A percentile compares a stretch with the other conserved stretches of the same genome.
Evolutionary conservation across 2,797 vertebrate species (phyloP).

Genomic region (Sciurus vulgaris): DNA sequence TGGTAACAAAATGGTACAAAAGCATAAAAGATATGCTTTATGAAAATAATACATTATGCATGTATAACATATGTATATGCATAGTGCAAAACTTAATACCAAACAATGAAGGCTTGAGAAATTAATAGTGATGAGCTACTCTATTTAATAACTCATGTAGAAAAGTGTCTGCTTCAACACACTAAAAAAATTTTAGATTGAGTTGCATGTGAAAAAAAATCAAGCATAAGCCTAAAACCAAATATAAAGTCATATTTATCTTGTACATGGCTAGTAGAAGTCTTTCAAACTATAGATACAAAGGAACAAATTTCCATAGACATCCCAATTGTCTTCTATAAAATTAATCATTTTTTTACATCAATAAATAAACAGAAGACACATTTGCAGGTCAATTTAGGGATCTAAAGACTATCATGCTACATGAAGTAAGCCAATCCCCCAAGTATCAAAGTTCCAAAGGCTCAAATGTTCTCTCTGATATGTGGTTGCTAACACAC

Average conservation of each 20-base stretch:
- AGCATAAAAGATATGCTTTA: background rate
- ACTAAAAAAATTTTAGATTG: background rate
- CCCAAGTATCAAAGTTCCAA: too few species aligned
- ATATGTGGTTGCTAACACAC: too few species aligned
- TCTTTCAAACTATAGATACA: background rate
- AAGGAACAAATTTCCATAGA: background rate
- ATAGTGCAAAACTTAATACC: background rate
- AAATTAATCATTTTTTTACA: background rate
- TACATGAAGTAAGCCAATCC: too few species aligned
- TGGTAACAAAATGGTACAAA: background rate
- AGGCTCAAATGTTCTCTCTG: too few species aligned
- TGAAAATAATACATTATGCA: background rate
- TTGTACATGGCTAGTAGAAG: background rate
- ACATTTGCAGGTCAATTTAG: background rate
- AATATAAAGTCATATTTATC: background rate
- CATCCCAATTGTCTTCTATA: background rate
- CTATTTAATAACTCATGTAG: background rate
- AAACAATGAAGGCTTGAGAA: background rate
- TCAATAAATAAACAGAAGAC: background rate
- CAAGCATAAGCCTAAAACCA: background rate
- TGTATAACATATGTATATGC: too few species aligned
- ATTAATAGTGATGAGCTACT: background rate
- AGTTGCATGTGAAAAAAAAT: background rate
- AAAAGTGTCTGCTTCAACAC: background rate
- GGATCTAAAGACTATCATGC: too few species aligned